Conservation (phyloP, 2,113 vertebrate genomes). For the Axis porcinus region DNA sequence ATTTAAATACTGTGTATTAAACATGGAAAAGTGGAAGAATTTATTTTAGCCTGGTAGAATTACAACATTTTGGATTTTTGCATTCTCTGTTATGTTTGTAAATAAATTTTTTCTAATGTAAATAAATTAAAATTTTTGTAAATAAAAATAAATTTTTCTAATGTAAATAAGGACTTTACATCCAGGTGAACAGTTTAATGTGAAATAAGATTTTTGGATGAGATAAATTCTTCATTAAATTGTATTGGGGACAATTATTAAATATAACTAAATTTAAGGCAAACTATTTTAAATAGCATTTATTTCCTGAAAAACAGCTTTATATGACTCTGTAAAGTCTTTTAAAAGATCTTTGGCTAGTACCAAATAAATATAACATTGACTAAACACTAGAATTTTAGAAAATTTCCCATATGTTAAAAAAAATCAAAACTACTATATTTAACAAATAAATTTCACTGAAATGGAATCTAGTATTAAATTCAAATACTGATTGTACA, state of each 20-base stretch:
- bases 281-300: background rate
- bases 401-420: background rate
- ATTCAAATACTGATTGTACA: background rate
- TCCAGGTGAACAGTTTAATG: background rate
- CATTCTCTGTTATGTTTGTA: background rate
- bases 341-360: slow-evolving; percentile 16
- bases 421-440: background rate
- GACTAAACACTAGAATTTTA: background rate
- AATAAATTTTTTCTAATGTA: background rate
- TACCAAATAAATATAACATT: background rate
- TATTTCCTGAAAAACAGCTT: slow-evolving; percentile 23
- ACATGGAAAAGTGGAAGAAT: background rate
- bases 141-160: background rate
- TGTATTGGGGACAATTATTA: background rate
- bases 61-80: background rate
- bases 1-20: slow-evolving; percentile 2
- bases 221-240: background rate
- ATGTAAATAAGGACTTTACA: background rate
- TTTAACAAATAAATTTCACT: slow-evolving; percentile 20
- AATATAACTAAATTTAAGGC: slow-evolving; percentile 5
- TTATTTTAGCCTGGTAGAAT: background rate
- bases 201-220: background rate
- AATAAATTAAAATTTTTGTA: background rate
- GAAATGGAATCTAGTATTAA: background rate
- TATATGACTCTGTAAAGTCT: background rate